A percentile compares a stretch with the other conserved stretches of the same genome.
Evolutionary conservation across 1,140 invertebrate species (phyloP).

Genomic region (Drosophila virilis): DNA sequence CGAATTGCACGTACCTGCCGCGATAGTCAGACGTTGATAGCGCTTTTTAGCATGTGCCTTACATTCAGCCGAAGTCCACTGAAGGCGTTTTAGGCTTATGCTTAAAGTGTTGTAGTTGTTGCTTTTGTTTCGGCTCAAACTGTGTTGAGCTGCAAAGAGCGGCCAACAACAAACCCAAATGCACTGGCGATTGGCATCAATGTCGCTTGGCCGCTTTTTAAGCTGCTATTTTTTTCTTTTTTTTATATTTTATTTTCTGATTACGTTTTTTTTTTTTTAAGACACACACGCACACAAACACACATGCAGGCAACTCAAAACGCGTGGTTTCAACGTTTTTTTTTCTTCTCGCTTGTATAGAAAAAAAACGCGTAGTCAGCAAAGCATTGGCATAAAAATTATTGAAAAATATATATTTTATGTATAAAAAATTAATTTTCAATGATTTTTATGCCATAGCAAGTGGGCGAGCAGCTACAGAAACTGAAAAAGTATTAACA

Average conservation of each 20-base stretch:
- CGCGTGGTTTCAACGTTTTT: constrained; percentile 57
- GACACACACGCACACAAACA: constrained; percentile 36
- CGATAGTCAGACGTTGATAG: constrained; percentile 63
- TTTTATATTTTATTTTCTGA: constrained; percentile 43
- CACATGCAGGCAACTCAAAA: constrained; percentile 52
- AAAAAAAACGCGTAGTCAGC: constrained; percentile 68
- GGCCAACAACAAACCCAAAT: constrained; percentile 46
- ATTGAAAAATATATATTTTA: constrained; percentile 50
- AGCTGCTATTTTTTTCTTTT: constrained; percentile 34
- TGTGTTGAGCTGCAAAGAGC: constrained; percentile 58
- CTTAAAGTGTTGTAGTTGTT: constrained; percentile 16
- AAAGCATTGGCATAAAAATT: constrained; percentile 52
- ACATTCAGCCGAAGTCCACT: constrained; percentile 53
- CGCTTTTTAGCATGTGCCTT: constrained; percentile 61
- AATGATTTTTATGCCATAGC: constrained; percentile 49
- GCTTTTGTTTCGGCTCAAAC: constrained; percentile 15
- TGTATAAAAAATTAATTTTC: constrained; percentile 43
- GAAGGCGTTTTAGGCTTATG: constrained; percentile 72
- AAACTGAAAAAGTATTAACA: constrained; percentile 36
- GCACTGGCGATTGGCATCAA: constrained; percentile 73
- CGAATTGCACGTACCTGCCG: constrained; percentile 68
- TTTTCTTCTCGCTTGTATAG: constrained; percentile 36
- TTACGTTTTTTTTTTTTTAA: constrained; percentile 32
- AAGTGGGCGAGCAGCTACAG: constrained; percentile 47
- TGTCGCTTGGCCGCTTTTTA: constrained; percentile 78